Base-by-base conservation (phyloP, 2,113 vertebrate genomes). In the Clupea harengus region DNA sequence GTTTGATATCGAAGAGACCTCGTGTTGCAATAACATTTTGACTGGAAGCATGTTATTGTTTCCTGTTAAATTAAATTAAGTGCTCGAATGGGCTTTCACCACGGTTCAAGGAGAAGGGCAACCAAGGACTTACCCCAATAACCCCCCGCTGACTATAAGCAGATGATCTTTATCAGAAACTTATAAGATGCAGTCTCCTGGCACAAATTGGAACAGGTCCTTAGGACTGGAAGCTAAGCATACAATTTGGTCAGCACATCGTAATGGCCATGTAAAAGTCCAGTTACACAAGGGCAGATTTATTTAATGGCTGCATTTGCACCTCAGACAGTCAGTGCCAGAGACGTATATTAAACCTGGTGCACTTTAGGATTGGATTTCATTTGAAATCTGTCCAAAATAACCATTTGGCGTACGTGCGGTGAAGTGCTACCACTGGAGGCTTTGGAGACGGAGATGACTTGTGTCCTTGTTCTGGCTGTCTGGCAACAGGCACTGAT, bases 341-440 rank as follows among this genome's bases (percentile, higher is more conserved):
- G 32, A 32, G 72, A 78, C 39, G 72, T 78, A 78, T 78, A 78
- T 78, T 5, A 72, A 32, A 78, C 32, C 13, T 78, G 13, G 72
- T 78, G 72, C 72, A 78, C 72, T 78, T 78, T 78, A 78, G 72
- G 72, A 78, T 78, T 78, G 28, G 72, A 78, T 78, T 44, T 78
- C 13, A 32, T 32, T 78, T 78, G 72, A 78, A 32, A 78, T 15
- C 72, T 39, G 72, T 78, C 72, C 72, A 78, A 78, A 78, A 78
- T 32, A 78, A 78, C 72, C 72, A 78, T 78, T 78, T 78, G 72
- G 72, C 28, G 13, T 2, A 39, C 28, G 2, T 2, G 9, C 67
- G 32, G 28, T 78, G 72, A 78, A 78, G 72, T 15, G 72, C 25
- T 72, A 39, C 28, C 72, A 39, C 32, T 39, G 72, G 11, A 78